Conservation (phyloP, 23 tunicate species). For the Clavelina lepadiformis region DNA sequence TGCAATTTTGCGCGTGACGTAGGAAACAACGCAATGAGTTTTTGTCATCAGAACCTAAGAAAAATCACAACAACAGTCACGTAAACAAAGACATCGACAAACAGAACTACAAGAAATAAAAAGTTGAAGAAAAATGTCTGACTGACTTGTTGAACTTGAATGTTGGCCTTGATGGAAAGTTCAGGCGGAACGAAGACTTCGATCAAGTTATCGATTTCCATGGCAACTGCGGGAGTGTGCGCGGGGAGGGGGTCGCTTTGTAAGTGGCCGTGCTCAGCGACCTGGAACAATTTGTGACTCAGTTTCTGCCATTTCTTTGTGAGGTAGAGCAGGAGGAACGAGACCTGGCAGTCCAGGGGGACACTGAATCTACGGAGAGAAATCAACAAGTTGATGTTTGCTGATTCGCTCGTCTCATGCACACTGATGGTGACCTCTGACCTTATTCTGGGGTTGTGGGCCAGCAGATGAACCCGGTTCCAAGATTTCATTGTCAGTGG, state of each 20-base stretch:
- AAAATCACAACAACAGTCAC: not conserved
- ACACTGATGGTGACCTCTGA: not conserved
- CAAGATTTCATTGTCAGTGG: conserved; percentile 73
- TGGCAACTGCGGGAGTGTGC: not conserved
- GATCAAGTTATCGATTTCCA: no score
- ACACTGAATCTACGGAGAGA: conserved; percentile 17
- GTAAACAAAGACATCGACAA: not conserved
- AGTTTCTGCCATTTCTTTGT: conserved; percentile 50
- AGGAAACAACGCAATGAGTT: conserved; percentile 73
- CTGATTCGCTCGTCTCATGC: no score
- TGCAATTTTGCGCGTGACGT: conserved; percentile 40
- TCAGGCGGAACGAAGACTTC: conserved; percentile 63
- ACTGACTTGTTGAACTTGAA: conserved; percentile 59
- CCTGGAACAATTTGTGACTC: conserved; percentile 44
- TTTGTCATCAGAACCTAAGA: conserved; percentile 23
- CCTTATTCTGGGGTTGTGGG: conserved; percentile 82
- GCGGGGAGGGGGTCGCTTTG: not conserved
- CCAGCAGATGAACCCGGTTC: conserved; percentile 77
- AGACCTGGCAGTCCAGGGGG: conserved; percentile 41
- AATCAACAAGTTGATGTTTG: not conserved
- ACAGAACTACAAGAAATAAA: not conserved
- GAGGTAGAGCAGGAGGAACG: conserved; percentile 32
- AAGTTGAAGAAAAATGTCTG: not conserved
- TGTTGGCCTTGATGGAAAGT: conserved; percentile 37
- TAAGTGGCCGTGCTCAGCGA: conserved; percentile 25